Evolutionary conservation across 2,113 vertebrate genomes (phyloP).

Genomic region (Varanus salvator): DNA sequence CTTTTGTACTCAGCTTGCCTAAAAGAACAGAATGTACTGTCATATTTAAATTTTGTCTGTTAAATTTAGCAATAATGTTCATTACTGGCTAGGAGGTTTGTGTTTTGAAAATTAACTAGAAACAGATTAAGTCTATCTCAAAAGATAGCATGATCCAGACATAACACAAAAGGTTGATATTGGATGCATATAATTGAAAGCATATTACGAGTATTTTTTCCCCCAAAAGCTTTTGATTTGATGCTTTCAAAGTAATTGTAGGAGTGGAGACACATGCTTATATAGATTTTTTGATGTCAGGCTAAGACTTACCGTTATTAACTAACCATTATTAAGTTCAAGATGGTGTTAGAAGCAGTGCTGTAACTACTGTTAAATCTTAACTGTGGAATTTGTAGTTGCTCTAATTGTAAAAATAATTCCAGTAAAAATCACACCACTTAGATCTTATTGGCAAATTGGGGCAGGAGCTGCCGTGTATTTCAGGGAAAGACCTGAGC

Average conservation of each 20-base stretch:
- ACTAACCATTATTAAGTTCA: neutral
- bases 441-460: neutral
- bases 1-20: conserved; percentile 11
- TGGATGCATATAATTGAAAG: conserved; percentile 43
- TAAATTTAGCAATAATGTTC: conserved; percentile 23
- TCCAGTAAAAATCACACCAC: neutral
- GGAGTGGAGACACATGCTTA: neutral
- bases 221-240: neutral
- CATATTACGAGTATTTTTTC: conserved; percentile 28
- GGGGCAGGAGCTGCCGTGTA: neutral
- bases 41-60: neutral
- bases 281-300: neutral
- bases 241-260: neutral
- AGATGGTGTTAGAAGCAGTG: neutral
- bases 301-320: neutral
- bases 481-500: neutral
- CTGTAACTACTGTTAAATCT: neutral
- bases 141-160: neutral
- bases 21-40: neutral
- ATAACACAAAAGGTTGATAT: conserved; percentile 6
- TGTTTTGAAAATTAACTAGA: conserved; percentile 31
- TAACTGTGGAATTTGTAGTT: neutral
- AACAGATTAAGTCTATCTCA: conserved; percentile 29
- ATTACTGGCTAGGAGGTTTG: neutral
- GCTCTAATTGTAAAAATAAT: neutral